Evolutionary conservation across 2,888 invertebrate species (phyloP).

Genomic region (Protonemura montana): DNA sequence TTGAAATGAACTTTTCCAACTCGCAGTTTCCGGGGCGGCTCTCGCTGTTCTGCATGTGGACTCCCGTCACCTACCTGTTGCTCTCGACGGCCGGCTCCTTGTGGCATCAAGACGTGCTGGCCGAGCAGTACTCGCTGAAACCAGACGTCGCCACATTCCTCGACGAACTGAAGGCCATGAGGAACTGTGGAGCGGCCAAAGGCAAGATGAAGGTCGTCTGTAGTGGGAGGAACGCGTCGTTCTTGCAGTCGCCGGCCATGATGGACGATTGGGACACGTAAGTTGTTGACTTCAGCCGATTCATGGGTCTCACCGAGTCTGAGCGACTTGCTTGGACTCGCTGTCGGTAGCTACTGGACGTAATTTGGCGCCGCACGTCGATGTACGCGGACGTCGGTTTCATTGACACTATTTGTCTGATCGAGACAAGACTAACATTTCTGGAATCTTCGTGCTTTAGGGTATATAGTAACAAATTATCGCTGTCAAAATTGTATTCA

Average conservation of each 20-base stretch:
- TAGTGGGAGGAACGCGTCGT: not conserved
- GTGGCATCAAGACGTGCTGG: not conserved
- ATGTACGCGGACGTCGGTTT: no score
- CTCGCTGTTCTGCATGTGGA: not conserved
- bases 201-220: constrained; percentile 5
- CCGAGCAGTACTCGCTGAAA: not conserved
- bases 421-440: no score
- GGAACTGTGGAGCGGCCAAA: not conserved
- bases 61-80: not conserved
- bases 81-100: not conserved
- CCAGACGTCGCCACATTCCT: constrained; percentile 8
- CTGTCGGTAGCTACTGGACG: no score
- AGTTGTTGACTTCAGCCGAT: not conserved
- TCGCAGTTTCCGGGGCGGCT: not conserved
- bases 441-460: no score
- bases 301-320: no score
- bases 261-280: constrained; percentile 8
- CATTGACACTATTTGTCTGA: no score
- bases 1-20: no score
- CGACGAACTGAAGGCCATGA: not conserved
- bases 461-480: no score
- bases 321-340: no score
- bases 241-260: constrained; percentile 5
- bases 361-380: no score
- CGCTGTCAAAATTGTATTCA: no score